Evolutionary conservation across 1,140 invertebrate species (phyloP), one percentile per base, ranked within the genome.

Genomic region (Drosophila guanche): DNA sequence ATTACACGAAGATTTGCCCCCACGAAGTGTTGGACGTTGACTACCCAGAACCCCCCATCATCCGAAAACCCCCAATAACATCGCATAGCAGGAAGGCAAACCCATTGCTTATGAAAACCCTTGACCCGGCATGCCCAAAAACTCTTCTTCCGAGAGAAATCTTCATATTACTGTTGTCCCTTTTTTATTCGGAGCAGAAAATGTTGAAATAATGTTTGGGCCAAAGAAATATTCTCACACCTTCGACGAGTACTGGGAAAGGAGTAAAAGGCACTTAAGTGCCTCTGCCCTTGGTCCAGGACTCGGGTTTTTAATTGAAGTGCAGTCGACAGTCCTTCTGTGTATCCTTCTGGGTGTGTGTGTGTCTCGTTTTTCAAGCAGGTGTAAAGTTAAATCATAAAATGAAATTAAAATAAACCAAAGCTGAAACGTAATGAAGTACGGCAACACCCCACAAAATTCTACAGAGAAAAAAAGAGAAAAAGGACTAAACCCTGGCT

Each of bases 321-420:
- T 89, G 55, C 71, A 75, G 59, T 57, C 79, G 29, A 57, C 37
- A 67, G 66, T 85, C 67, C 48, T 61, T 53, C 33, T 37, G 33
- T 1, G 33, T 37, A 37, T 37, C 33, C 33, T 37, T 37, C 33
- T 12, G 4, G 33, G 10, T 37, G 42, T 56, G 54, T 56, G 47
- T 41, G 59, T 57, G 42, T 58, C 63, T 62, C 68, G 40, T 71
- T 66, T 68, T 59, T 62, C 57, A 62, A 85, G 69, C 89, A 90
- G 89, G 89, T 90, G 89, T 90, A 90, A 90, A 90, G 89, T 90
- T 90, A 88, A 90, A 90, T 90, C 85, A 86, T 80, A 90, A 90
- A 90, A 90, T 79, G 81, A 89, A 90, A 90, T 90, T 89, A 90
- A 90, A 88, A 86, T 89, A 90, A 90, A 89, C 71, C 77, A 69